Percentiles rank a stretch among this genome's conserved stretches.
These are phyloP conservation scores for Globia sparganii DNA, from an alignment of 2,888 invertebrate species.

Conservation along the genomic window DNA sequence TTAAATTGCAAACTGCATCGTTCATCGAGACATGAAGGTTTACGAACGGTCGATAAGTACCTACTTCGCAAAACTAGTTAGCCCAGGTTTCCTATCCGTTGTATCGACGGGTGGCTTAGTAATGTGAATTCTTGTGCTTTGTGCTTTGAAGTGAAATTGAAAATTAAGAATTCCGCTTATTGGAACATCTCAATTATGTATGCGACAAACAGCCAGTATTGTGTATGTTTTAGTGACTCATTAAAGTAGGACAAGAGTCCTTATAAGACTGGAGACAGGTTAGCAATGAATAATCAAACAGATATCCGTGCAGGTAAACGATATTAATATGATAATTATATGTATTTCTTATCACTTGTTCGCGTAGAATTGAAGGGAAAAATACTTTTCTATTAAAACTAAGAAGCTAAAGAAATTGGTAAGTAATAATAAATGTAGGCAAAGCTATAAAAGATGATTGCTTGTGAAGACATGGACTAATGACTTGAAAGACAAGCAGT, in stretches of 20 bases:
- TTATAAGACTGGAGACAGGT: constrained; percentile 36
- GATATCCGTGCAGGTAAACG: constrained; percentile 5
- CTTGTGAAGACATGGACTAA: constrained; percentile 41
- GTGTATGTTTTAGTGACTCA: constrained; percentile 47
- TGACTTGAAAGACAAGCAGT: constrained; percentile 73
- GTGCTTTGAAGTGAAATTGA: constrained; percentile 4
- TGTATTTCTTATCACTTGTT: constrained; percentile 5
- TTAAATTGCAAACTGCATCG: constrained; percentile 76
- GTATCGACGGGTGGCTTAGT: constrained; percentile 42
- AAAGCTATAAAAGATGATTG: constrained; percentile 24
- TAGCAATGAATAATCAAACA: constrained; percentile 28
- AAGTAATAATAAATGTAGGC: background rate
- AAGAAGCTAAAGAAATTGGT: constrained; percentile 8
- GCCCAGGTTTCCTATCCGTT: constrained; percentile 63
- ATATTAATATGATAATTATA: background rate
- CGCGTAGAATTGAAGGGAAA: background rate
- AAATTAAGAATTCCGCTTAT: background rate
- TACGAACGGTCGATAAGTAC: constrained; percentile 65
- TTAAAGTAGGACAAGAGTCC: constrained; percentile 31
- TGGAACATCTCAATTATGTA: constrained; percentile 11
- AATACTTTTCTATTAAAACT: background rate
- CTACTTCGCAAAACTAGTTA: constrained; percentile 76
- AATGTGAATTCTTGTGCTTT: constrained; percentile 12
- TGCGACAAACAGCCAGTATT: constrained; percentile 15
- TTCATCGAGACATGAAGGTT: constrained; percentile 66